phyloP scores from a whole-genome alignment of 64 coral and sea anemone species.

The Stylophora pistillata region DNA sequence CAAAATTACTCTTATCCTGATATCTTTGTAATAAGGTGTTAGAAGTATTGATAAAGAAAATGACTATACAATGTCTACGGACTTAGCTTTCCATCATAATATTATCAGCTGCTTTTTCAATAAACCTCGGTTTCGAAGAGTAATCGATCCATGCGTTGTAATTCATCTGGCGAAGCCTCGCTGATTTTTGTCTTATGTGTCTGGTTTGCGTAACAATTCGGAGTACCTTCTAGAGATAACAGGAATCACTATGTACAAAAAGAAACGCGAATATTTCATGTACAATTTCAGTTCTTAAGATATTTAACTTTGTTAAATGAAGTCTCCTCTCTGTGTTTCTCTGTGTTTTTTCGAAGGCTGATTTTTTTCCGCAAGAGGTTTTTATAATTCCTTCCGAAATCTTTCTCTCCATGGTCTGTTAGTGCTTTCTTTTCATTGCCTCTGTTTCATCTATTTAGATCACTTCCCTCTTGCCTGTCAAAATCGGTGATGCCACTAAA shows the following conservation, averaged over 20 bases:
- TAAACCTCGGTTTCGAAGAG: background rate
- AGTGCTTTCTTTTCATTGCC: no score
- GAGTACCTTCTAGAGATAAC: background rate
- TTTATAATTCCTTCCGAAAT: no score
- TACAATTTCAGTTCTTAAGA: background rate
- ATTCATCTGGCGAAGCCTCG: background rate
- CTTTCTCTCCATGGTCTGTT: no score
- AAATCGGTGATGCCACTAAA: no score
- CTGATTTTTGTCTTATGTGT: background rate
- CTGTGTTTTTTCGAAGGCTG: no score
- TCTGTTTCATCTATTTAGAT: no score
- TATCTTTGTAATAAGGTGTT: background rate
- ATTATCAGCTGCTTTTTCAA: background rate
- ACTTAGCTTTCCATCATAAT: background rate
- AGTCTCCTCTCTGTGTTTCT: no score
- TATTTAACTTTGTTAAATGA: no score
- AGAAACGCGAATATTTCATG: background rate
- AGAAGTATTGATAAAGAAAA: constrained; percentile 5
- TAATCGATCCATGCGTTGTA: background rate
- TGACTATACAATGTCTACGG: background rate
- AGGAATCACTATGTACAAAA: background rate
- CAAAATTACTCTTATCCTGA: constrained; percentile 10
- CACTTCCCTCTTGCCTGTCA: no score
- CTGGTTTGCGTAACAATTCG: background rate
- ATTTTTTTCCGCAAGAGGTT: no score